Conservation (phyloP, 2,888 invertebrate genomes). For the Colletes collaris region DNA sequence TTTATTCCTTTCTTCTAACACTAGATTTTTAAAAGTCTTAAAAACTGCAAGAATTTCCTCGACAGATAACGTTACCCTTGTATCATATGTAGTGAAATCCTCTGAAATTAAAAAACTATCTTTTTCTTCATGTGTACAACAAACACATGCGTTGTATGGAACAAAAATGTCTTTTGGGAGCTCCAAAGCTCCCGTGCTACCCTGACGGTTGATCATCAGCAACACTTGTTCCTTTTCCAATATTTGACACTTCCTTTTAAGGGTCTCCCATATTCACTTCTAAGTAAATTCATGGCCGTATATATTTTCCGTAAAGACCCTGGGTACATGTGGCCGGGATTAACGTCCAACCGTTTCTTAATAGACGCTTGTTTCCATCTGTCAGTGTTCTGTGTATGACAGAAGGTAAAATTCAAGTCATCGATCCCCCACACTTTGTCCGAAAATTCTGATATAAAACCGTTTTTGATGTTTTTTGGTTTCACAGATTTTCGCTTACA, state of each 20-base stretch:
- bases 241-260: not conserved
- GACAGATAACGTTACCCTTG: too few relatives aligned
- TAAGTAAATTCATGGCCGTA: not conserved
- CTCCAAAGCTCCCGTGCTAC: not conserved
- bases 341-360: conserved; percentile 5
- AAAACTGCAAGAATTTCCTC: too few relatives aligned
- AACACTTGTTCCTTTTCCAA: conserved; percentile 4
- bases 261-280: not conserved
- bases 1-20: too few relatives aligned
- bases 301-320: not conserved
- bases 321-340: conserved; percentile 13
- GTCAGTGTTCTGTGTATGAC: conserved; percentile 15
- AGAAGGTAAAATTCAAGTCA: not conserved
- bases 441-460: not conserved
- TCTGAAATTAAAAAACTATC: too few relatives aligned
- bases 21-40: too few relatives aligned
- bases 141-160: too few relatives aligned
- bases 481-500: not conserved
- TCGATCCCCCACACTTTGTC: not conserved
- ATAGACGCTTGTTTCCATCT: not conserved
- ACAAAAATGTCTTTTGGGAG: too few relatives aligned
- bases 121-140: too few relatives aligned
- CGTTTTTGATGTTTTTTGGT: not conserved
- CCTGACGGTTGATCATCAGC: not conserved
- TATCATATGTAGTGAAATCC: too few relatives aligned